Evolutionary conservation across 2,797 vertebrate genomes (phyloP).

Genomic region (Eulemur albifrons): DNA sequence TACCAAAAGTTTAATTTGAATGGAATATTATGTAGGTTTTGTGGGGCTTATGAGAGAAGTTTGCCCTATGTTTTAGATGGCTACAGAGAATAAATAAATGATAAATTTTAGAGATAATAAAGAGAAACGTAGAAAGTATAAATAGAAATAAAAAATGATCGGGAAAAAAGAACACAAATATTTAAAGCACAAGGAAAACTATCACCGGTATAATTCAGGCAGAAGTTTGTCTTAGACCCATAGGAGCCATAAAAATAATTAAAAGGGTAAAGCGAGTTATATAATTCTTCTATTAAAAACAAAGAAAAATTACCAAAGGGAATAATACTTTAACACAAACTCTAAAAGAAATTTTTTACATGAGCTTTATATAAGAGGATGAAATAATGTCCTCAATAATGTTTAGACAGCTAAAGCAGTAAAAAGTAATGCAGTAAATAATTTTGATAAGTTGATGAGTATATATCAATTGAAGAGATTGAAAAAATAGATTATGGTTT

Average conservation of each 20-base stretch:
- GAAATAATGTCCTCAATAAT: neutral
- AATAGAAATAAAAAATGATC: neutral
- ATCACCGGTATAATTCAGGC: neutral
- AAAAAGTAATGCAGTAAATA: neutral
- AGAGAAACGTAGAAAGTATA: neutral
- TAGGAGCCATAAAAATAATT: neutral
- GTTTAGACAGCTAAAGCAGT: neutral
- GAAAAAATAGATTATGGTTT: neutral
- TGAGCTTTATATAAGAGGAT: neutral
- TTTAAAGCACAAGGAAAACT: neutral
- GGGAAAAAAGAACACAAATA: neutral
- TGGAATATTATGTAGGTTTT: neutral
- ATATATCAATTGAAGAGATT: neutral
- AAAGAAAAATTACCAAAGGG: neutral
- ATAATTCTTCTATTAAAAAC: neutral
- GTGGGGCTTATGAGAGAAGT: neutral
- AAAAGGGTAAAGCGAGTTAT: neutral
- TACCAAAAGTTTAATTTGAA: neutral
- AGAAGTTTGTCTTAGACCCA: neutral
- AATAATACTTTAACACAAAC: neutral
- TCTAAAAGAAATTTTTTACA: neutral
- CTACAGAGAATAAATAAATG: neutral
- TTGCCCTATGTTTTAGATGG: neutral
- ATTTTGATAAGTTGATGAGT: neutral
- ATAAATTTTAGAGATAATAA: neutral